Conservation (phyloP, 2,113 vertebrate genomes). For the Halichoerus grypus region DNA sequence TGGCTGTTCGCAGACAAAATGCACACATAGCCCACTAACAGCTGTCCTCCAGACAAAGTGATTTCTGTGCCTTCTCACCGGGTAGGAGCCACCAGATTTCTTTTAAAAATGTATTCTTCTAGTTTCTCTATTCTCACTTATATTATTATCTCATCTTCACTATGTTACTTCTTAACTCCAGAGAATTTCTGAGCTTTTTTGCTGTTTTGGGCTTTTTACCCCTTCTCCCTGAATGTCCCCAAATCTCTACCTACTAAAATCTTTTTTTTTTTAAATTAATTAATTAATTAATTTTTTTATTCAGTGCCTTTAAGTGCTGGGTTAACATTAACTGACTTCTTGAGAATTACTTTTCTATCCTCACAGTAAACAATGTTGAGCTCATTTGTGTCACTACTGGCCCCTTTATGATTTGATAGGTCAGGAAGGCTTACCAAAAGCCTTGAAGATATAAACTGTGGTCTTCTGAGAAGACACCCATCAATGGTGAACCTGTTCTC, state of each 20-base stretch:
- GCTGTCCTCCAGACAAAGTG: not conserved
- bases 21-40: not conserved
- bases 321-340: not conserved
- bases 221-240: not conserved
- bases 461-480: not conserved
- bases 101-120: not conserved
- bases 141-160: not conserved
- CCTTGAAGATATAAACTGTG: not conserved
- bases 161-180: slow-evolving; percentile 6
- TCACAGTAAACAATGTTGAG: not conserved
- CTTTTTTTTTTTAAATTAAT: not conserved
- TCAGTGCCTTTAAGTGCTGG: not conserved
- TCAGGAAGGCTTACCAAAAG: not conserved
- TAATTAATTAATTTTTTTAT: not conserved
- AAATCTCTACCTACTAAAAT: slow-evolving; percentile 13
- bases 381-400: not conserved
- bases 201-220: not conserved
- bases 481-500: not conserved
- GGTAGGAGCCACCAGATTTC: not conserved
- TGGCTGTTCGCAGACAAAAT: not conserved
- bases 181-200: slow-evolving; percentile 1
- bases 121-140: not conserved
- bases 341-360: not conserved
- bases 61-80: not conserved
- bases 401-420: not conserved